Evolutionary conservation across 2,113 vertebrate species (phyloP).

Genomic region (Pteropus alecto): DNA sequence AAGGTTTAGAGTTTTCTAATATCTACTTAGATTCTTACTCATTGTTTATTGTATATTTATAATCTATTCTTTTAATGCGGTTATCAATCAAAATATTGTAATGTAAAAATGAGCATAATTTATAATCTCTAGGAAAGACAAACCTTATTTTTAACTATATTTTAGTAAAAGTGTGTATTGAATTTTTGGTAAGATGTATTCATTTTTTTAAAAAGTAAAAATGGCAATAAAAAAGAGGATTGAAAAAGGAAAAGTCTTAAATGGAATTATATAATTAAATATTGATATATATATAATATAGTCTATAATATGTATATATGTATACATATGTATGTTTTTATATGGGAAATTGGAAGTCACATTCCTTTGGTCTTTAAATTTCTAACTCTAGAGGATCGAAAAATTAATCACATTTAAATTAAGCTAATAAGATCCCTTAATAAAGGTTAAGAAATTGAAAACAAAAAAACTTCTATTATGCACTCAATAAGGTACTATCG

Average conservation of each 20-base stretch:
- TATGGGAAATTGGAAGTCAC: neutral
- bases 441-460: constrained; percentile 3
- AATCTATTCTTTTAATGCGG: constrained; percentile 45
- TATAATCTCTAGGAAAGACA: constrained; percentile 1
- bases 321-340: too few species aligned
- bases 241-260: neutral
- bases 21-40: constrained; percentile 24
- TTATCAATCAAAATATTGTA: constrained; percentile 41
- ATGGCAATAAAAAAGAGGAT: neutral
- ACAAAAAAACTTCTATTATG: neutral
- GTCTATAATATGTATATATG: neutral
- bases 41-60: constrained; percentile 55
- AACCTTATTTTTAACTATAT: neutral
- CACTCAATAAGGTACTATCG: neutral
- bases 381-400: neutral
- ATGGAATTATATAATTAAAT: neutral
- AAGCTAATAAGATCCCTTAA: neutral
- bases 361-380: neutral
- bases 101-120: neutral
- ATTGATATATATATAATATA: neutral
- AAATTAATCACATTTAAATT: constrained; percentile 41
- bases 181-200: neutral
- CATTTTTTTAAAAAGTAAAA: neutral
- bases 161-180: neutral
- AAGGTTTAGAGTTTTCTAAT: neutral